These are phyloP conservation scores for Idaea biselata DNA, from an alignment of 2,888 invertebrate species.

Conservation along the genomic window DNA sequence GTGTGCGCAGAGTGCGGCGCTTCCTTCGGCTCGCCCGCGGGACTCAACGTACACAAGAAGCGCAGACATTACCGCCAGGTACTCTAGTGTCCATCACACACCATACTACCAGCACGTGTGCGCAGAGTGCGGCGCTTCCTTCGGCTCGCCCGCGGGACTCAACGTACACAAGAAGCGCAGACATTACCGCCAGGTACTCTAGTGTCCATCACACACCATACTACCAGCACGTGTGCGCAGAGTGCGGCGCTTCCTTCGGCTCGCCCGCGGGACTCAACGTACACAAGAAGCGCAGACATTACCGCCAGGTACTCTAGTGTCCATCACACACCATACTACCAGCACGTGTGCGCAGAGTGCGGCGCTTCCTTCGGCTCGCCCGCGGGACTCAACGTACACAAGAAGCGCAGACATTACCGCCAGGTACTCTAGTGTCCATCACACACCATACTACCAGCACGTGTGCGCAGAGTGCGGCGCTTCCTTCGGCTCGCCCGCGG, in stretches of 20 bases:
- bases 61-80: constrained; percentile 29
- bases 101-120: constrained; percentile 42
- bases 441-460: constrained; percentile 3
- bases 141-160: constrained; percentile 60
- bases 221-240: constrained; percentile 45
- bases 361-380: constrained; percentile 64
- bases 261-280: constrained; percentile 56
- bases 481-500: constrained; percentile 60
- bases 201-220: too few relatives aligned
- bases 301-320: constrained; percentile 18
- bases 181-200: constrained; percentile 25
- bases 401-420: constrained; percentile 34
- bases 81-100: background rate
- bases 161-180: constrained; percentile 49
- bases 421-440: constrained; percentile 18
- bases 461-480: constrained; percentile 59
- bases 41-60: constrained; percentile 57
- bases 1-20: constrained; percentile 61
- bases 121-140: constrained; percentile 58
- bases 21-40: constrained; percentile 60
- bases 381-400: constrained; percentile 57
- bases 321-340: too few relatives aligned
- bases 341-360: constrained; percentile 55
- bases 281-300: constrained; percentile 45
- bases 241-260: constrained; percentile 65